Percentiles rank a stretch among this genome's conserved stretches.
These are phyloP conservation scores for Paracentrotus lividus DNA, from an alignment of 53 echinoderm and acorn worm species.

Conservation along the genomic window DNA sequence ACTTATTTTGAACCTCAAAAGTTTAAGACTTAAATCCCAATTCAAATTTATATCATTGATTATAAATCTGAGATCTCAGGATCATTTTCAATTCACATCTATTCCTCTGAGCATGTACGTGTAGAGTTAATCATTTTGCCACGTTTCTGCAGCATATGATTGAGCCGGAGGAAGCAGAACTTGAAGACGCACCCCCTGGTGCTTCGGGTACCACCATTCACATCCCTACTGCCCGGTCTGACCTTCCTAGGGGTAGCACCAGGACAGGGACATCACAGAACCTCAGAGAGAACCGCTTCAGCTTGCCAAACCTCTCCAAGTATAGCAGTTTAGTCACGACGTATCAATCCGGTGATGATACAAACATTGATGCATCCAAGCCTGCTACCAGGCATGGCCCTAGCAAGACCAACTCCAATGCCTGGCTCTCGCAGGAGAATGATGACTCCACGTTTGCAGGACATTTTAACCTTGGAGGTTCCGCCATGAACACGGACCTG, in stretches of 20 bases:
- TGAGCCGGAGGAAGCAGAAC: constrained; percentile 72
- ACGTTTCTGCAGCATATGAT: constrained; percentile 17
- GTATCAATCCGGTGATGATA: constrained; percentile 51
- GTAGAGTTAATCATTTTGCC: neutral
- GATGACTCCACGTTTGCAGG: constrained; percentile 30
- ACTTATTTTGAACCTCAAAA: too few species aligned
- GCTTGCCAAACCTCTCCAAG: constrained; percentile 87
- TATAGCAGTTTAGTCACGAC: constrained; percentile 60
- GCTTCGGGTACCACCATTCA: constrained; percentile 49
- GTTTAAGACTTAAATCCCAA: too few species aligned
- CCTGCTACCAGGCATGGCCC: neutral
- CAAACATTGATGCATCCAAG: constrained; percentile 53
- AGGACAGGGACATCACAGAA: constrained; percentile 24
- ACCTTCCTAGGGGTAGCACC: constrained; percentile 39
- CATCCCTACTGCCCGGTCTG: constrained; percentile 79
- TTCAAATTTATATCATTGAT: too few species aligned
- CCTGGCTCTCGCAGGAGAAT: constrained; percentile 34
- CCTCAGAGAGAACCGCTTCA: constrained; percentile 82
- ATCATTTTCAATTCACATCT: too few species aligned
- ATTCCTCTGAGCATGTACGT: neutral
- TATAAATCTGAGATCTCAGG: too few species aligned
- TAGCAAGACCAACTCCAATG: constrained; percentile 32
- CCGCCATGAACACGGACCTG: constrained; percentile 75
- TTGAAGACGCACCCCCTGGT: constrained; percentile 57
- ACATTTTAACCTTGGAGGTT: constrained; percentile 62